Base-by-base conservation (phyloP, 2,888 invertebrate species). In the Margaritifera margaritifera region DNA sequence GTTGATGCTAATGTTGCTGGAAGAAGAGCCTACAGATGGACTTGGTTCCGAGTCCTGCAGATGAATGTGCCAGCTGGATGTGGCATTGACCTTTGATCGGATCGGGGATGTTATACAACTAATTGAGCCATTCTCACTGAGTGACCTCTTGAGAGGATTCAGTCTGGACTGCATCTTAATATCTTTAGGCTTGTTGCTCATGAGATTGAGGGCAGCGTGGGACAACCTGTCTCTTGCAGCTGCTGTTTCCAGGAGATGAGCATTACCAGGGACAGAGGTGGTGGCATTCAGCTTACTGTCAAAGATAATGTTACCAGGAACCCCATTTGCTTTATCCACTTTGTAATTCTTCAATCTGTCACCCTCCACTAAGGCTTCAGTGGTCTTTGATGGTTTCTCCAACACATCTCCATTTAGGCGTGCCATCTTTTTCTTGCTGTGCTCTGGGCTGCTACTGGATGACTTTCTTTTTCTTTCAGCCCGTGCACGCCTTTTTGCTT, bases 1-100 rank as follows among this genome's bases (percentile, higher is more conserved):
- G 71, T 87, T 88, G 11, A 86, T 82, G 77, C 87, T 88, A 52
- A 84, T 84, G 64, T 74, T 82, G 18, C 88, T 89, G 42, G 86
- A 83, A 56, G 79, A 83, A 8, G 88, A 88, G 15, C 84, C 86
- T 22, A 87, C 64, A 6, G 87, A 87, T 11, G 89, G 88, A 56
- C 88, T 87, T 6, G 82, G 82, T 42, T 78, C 83, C 22, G 80
- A 74, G 27, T 86, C 84, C 52, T 82, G 80, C 54, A 84, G 75
- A 54, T 82, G 80, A 6, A 89, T 84, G 51, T 81, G 78, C 90
- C 89, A 90, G 60, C 74, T 80, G 19, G 82, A 69, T 25, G 81
- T 80, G 15, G 71, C 75, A 51, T 66, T 52, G 27, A 72, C 71
- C 57, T 72, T 72, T 4, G 68, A 68, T 20, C 58, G 59, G 6